Evolutionary conservation across 1,140 invertebrate genomes (phyloP).

Genomic region (Aphis craccivora): DNA sequence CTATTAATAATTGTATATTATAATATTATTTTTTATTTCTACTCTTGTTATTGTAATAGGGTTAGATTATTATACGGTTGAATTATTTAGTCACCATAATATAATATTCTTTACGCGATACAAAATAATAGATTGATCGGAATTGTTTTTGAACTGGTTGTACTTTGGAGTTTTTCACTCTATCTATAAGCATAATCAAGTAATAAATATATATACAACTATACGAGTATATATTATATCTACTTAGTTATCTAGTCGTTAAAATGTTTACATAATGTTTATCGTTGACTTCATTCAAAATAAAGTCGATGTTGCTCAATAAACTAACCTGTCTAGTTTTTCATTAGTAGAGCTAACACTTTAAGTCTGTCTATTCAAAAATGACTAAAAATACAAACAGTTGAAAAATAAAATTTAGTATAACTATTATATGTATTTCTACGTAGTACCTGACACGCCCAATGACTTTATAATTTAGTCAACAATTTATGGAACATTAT

Average conservation of each 20-base stretch:
- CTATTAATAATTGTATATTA: not conserved
- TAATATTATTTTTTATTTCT: not conserved
- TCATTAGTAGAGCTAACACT: not conserved
- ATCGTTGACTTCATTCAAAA: not conserved
- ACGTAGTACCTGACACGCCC: not conserved
- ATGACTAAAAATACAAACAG: not conserved
- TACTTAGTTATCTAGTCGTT: not conserved
- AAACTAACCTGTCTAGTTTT: not conserved
- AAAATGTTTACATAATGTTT: not conserved
- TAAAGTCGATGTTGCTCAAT: not conserved
- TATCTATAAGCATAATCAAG: not conserved
- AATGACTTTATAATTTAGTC: not conserved
- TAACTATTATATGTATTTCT: not conserved
- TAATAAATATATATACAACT: not conserved
- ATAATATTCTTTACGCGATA: not conserved
- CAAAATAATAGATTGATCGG: not conserved
- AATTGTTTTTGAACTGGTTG: not conserved
- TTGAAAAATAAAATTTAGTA: not conserved
- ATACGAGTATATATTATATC: not conserved
- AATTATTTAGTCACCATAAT: not conserved
- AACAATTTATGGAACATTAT: not conserved
- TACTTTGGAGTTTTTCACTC: not conserved
- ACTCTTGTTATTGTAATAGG: not conserved
- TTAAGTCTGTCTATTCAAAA: not conserved
- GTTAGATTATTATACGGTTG: not conserved